Evolutionary conservation across 2,113 vertebrate species (phyloP), one percentile per base, ranked within the genome.

Genomic region (Albula goreensis): DNA sequence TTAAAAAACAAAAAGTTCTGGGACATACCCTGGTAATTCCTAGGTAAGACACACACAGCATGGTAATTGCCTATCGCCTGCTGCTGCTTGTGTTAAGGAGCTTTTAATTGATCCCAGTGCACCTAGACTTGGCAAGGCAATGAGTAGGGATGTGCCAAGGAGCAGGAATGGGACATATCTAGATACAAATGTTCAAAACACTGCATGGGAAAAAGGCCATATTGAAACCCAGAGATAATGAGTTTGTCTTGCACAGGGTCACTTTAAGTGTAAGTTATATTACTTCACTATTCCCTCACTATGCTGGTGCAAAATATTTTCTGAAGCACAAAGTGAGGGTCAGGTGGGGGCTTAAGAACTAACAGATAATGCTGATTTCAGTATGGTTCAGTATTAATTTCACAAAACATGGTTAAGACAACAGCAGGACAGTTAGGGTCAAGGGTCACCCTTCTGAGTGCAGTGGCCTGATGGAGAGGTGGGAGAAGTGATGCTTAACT

Each of bases 71-170:
- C 88, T 80, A 77, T 88, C 80, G 86, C 89, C 89, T 91, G 78
- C 78, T 81, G 81, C 82, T 90, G 89, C 86, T 89, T 87, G 83
- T 85, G 87, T 89, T 88, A 90, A 92, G 90, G 91, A 86, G 90
- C 89, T 94, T 93, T 93, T 87, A 90, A 84, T 80, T 89, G 90
- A 90, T 92, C 90, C 87, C n/a, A 50, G 60, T 80, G 88, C 90
- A 91, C 87, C 91, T 90, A 90, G 84, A 89, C 82, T 50, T 79
- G n/a, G 56, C 50, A 50, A 86, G 85, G 80, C 89, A 88, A 78
- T 82, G 83, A 86, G 89, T 84, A 85, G 86, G 86, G 63, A 88
- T 25, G 53, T 70, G 81, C 25, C 10, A 79, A 79, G 41, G 12
- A 41, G 25, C 4, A 12, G 25, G n/a, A 2, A 41, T 79, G 78